Evolutionary conservation across 2,113 vertebrate species (phyloP).

Genomic region (Tachysurus vachellii): DNA sequence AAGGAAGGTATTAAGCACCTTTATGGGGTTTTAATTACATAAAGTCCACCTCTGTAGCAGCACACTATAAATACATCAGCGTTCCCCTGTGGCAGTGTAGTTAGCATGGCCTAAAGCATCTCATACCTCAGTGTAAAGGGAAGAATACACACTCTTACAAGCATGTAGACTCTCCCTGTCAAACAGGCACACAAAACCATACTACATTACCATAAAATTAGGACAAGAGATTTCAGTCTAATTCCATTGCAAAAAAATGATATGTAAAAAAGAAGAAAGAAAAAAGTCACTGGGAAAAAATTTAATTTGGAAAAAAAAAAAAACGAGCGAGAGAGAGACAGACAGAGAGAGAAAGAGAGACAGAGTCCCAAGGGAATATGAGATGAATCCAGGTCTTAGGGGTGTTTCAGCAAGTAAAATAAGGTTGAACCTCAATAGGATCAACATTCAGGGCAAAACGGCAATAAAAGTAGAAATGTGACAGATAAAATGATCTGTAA

Average conservation of each 20-base stretch:
- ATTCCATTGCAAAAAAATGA: conserved; percentile 72
- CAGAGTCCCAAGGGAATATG: conserved; percentile 52
- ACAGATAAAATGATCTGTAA: conserved; percentile 66
- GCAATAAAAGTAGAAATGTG: conserved; percentile 61
- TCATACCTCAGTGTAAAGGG: conserved; percentile 49
- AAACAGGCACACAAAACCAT: conserved; percentile 4
- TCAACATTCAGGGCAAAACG: conserved; percentile 66
- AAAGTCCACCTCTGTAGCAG: conserved; percentile 64
- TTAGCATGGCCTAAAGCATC: conserved; percentile 55
- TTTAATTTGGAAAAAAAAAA: conserved; percentile 53
- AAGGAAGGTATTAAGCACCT: conserved; percentile 69
- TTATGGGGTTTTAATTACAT: conserved; percentile 67
- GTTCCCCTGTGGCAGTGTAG: conserved; percentile 58
- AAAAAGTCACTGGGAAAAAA: conserved; percentile 17
- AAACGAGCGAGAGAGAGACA: conserved; percentile 28
- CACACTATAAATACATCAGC: conserved; percentile 64
- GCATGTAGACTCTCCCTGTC: conserved; percentile 43
- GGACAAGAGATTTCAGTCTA: conserved; percentile 70
- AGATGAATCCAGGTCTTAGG: conserved; percentile 67
- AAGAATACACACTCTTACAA: conserved; percentile 50
- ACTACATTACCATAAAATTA: conserved; percentile 62
- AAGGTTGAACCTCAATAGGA: conserved; percentile 67
- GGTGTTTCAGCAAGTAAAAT: conserved; percentile 63
- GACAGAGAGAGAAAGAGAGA: conserved; percentile 45
- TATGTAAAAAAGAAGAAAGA: conserved; percentile 44